These are phyloP conservation scores for Bombus pascuorum DNA, from an alignment of 1,140 invertebrate genomes.

Conservation along the genomic window DNA sequence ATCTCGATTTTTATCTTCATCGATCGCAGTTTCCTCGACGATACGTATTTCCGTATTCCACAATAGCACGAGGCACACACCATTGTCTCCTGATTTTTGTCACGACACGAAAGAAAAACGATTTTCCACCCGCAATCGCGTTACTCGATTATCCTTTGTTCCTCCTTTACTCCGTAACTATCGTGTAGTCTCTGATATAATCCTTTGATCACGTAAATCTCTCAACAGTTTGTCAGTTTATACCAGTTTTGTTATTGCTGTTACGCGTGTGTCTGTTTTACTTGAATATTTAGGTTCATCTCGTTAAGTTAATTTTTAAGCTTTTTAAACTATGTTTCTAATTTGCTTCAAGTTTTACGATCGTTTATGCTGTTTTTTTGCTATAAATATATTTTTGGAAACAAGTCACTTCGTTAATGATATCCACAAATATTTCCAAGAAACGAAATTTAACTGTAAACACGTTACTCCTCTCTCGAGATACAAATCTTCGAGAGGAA, in stretches of 20 bases:
- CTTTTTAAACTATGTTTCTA: background rate
- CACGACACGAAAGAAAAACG: background rate
- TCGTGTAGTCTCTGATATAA: background rate
- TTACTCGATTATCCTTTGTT: background rate
- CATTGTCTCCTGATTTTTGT: constrained; percentile 14
- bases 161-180: too few species aligned
- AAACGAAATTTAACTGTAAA: too few species aligned
- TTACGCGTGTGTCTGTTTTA: background rate
- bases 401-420: too few species aligned
- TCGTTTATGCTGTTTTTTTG: too few species aligned
- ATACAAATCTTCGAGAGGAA: too few species aligned
- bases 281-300: background rate
- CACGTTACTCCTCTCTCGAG: too few species aligned
- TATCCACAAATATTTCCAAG: too few species aligned
- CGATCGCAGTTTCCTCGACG: background rate
- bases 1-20: background rate
- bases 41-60: constrained; percentile 16
- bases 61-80: background rate
- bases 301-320: background rate
- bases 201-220: background rate
- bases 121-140: background rate
- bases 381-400: too few species aligned
- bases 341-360: too few species aligned
- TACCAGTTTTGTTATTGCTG: background rate
- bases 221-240: background rate